Base-by-base conservation (phyloP, 2,888 invertebrate species). In the Spisula subtruncata region DNA sequence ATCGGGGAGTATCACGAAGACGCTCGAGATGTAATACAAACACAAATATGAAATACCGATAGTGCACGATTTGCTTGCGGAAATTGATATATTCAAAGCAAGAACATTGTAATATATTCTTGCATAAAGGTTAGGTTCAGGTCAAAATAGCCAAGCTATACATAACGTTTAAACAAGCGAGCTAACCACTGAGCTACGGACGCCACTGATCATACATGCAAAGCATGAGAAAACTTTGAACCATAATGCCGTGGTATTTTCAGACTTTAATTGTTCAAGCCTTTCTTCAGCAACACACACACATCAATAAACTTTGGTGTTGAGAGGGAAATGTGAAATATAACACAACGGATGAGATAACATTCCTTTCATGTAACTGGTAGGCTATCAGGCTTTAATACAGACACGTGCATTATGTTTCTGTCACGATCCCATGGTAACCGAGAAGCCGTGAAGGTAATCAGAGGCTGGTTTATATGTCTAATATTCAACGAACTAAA, bases 371-470 rank as follows among this genome's bases (percentile, higher is more conserved):
- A 75, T 75, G 75, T 12, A 18, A 18, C 75, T 35, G 75, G 16
- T 75, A 75, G 14, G 32, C 32, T 32, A 35, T 75, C 75, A 75
- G 35, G 32, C 35, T 32, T 75, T 18, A 0, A 35, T 75, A 75
- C 32, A 75, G 75, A 75, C 35, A 75, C 0, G 35, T 32, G 35
- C 75, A 75, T 75, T 75, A 75, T 75, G n/a, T 32, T n/a, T 75
- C 75, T 75, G 75, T 75, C 75, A 75, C 75, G 75, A 75, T 75
- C 35, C 75, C 75, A 75, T 75, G 75, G 75, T 35, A 75, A 75
- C 75, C 18, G 35, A 75, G 75, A 75, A 75, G 10, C 75, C 35
- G 75, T 75, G 75, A 75, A 32, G 35, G 75, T 5, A 35, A 75
- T 18, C 25, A 14, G 75, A 75, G 35, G 12, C 75, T 75, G 35